Evolutionary conservation across 2,113 vertebrate genomes (phyloP).

Genomic region (Litocranius walleri): DNA sequence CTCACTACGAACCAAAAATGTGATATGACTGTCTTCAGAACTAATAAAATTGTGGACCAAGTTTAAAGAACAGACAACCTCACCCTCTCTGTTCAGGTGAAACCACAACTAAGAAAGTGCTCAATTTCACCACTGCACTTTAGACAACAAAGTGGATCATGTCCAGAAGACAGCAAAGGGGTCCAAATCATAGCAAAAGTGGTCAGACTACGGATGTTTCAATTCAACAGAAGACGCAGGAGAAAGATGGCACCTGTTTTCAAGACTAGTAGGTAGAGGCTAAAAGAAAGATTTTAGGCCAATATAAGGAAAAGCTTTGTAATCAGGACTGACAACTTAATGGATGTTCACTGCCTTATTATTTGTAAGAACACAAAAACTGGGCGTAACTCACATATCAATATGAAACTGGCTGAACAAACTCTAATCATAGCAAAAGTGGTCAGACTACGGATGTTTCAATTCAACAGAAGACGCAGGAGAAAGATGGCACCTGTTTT

Average conservation of each 20-base stretch:
- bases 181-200: background rate
- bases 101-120: background rate
- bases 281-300: background rate
- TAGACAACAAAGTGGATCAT: background rate
- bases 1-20: background rate
- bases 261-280: background rate
- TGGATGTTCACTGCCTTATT: background rate
- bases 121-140: background rate
- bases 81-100: background rate
- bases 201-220: background rate
- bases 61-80: background rate
- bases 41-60: background rate
- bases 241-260: background rate
- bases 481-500: background rate
- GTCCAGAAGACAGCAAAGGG: background rate
- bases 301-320: conserved; percentile 11
- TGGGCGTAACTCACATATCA: conserved; percentile 11
- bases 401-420: background rate
- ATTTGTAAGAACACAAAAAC: conserved; percentile 27
- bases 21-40: background rate
- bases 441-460: background rate
- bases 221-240: background rate
- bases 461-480: background rate
- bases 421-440: background rate
- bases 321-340: conserved; percentile 33